Percentiles rank a stretch among this genome's conserved stretches.
phyloP scores from a whole-genome alignment of 2,797 vertebrate genomes.

The Peromyscus nudipes region DNA sequence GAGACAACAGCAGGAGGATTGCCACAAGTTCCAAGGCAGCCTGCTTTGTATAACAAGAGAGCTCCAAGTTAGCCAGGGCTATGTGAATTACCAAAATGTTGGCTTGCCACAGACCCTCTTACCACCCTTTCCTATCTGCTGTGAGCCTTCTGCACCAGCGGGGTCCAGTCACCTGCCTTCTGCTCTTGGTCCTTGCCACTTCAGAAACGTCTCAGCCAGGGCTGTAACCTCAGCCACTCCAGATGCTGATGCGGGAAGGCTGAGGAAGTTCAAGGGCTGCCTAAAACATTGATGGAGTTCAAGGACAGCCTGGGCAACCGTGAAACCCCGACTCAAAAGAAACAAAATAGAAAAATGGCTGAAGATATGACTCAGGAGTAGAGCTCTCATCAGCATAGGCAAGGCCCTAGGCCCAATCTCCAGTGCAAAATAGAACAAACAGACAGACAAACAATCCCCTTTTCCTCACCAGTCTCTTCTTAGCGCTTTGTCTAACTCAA shows the following conservation, averaged over 20 bases:
- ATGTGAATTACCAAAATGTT: no score
- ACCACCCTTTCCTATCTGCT: rapidly evolving
- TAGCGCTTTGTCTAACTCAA: rapidly evolving
- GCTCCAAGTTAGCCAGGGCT: not conserved
- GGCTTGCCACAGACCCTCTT: rapidly evolving
- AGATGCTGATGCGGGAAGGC: not conserved
- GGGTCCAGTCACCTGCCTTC: rapidly evolving
- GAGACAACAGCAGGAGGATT: not conserved
- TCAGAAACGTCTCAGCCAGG: not conserved
- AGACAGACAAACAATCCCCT: no score
- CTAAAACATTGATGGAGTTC: not conserved
- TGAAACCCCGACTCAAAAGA: not conserved
- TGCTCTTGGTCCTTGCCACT: not conserved
- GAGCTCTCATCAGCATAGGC: not conserved
- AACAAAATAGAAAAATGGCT: not conserved
- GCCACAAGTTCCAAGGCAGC: not conserved
- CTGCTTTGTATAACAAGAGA: not conserved
- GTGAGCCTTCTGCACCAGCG: rapidly evolving
- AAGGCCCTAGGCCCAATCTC: not conserved
- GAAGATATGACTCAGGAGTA: not conserved
- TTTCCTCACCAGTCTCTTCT: not conserved
- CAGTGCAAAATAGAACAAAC: not conserved
- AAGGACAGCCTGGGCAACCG: not conserved
- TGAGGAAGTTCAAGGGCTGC: not conserved
- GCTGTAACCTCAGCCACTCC: not conserved